Conservation (phyloP, 1,140 invertebrate genomes). For the Hylyphantes graminicola region DNA sequence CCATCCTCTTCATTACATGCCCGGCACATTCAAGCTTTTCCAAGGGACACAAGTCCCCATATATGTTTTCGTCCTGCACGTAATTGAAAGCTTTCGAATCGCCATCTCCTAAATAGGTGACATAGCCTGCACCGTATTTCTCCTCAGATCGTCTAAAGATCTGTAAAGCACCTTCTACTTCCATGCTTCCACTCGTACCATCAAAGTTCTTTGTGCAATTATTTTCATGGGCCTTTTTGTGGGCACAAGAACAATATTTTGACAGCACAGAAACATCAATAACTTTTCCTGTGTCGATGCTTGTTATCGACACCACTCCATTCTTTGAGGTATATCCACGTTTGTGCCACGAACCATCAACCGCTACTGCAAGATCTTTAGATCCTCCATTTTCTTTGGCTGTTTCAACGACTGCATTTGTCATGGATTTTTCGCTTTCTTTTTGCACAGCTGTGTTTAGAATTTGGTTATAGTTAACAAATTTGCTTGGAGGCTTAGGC, state of each 20-base stretch:
- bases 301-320: conserved; percentile 59
- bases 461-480: background rate
- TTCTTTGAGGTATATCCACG: conserved; percentile 60
- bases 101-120: conserved; percentile 61
- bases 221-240: conserved; percentile 22
- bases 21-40: too few relatives aligned
- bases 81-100: conserved; percentile 58
- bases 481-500: background rate
- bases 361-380: conserved; percentile 48
- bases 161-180: conserved; percentile 54
- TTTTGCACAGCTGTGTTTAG: background rate
- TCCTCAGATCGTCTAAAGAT: conserved; percentile 54
- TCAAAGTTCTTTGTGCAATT: conserved; percentile 56
- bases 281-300: conserved; percentile 61
- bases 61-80: conserved; percentile 18
- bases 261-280: conserved; percentile 52
- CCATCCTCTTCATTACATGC: too few relatives aligned
- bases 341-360: conserved; percentile 62
- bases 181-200: conserved; percentile 59
- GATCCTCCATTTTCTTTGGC: conserved; percentile 20
- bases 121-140: conserved; percentile 55
- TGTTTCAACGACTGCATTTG: conserved; percentile 13
- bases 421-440: conserved; percentile 17
- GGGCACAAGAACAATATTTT: conserved; percentile 54
- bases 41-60: too few relatives aligned